Conservation (phyloP, 2,113 vertebrate genomes). For the Empidonax alnorum region DNA sequence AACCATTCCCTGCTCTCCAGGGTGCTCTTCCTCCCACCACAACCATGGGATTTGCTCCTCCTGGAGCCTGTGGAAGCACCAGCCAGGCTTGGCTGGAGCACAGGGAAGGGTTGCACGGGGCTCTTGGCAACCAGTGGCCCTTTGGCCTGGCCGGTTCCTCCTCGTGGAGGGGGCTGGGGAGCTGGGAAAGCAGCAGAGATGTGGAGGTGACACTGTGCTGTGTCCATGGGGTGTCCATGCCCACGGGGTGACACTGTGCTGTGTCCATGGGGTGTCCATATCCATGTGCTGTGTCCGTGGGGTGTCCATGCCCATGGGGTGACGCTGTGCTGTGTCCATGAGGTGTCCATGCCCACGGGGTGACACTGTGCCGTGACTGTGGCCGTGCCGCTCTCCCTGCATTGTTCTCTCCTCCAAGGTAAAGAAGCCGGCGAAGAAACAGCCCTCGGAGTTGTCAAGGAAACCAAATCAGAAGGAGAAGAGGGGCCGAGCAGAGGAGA, state of each 20-base stretch:
- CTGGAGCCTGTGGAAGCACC: neutral
- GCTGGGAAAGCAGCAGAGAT: neutral
- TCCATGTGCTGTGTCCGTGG: too few relatives aligned
- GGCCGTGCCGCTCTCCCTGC: neutral
- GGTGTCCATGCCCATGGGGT: too few relatives aligned
- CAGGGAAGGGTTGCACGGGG: neutral
- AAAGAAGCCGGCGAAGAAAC: constrained; percentile 84
- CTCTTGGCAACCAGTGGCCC: neutral
- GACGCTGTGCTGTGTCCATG: rapidly evolving
- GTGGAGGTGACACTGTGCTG: neutral
- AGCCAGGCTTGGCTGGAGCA: neutral
- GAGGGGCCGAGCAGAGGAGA: constrained; percentile 85
- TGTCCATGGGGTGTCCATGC: neutral
- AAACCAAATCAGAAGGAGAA: constrained; percentile 87
- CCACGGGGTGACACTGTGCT: neutral
- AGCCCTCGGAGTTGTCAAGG: constrained; percentile 77
- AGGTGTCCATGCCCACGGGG: neutral
- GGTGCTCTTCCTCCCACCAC: neutral
- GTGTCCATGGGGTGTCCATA: too few relatives aligned
- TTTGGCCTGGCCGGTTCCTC: neutral
- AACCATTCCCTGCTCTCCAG: neutral
- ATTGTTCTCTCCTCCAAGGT: constrained; percentile 71
- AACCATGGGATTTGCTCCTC: rapidly evolving
- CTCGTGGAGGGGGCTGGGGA: neutral
- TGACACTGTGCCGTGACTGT: rapidly evolving